Conservation (phyloP, 2,888 invertebrate genomes). For the Amphimallon solstitiale region DNA sequence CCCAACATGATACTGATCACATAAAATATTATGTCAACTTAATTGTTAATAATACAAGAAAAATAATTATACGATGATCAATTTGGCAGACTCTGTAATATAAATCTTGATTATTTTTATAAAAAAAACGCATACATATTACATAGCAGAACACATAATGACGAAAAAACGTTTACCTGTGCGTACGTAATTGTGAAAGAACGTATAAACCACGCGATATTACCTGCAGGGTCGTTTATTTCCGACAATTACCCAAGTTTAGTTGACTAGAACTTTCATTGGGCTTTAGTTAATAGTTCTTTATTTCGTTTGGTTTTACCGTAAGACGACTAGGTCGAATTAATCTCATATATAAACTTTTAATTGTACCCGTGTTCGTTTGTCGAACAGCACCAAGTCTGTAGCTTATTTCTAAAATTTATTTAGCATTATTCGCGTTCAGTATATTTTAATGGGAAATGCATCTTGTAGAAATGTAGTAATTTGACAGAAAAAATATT, state of each 20-base stretch:
- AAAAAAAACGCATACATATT: no score
- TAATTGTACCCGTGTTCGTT: conserved; percentile 35
- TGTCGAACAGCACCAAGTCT: not conserved
- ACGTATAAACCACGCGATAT: conserved; percentile 54
- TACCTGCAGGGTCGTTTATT: conserved; percentile 50
- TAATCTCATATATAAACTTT: conserved; percentile 54
- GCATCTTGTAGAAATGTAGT: no score
- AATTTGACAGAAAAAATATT: no score
- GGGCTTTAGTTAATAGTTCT: conserved; percentile 57
- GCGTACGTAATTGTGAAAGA: conserved; percentile 46
- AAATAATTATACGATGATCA: no score
- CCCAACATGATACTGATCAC: no score
- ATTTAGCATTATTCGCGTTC: not conserved
- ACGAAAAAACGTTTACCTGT: not conserved
- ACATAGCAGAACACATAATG: no score
- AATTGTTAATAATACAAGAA: no score
- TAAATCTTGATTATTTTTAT: no score
- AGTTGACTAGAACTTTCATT: conserved; percentile 54
- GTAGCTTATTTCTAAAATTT: conserved; percentile 1
- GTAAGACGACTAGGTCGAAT: conserved; percentile 49
- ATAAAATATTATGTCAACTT: no score
- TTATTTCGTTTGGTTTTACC: conserved; percentile 57
- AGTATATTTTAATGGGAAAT: not conserved
- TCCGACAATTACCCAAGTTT: conserved; percentile 51
- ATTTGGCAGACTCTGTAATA: no score